Conservation (phyloP, 2,113 vertebrate genomes). For the Pampusana beccarii region DNA sequence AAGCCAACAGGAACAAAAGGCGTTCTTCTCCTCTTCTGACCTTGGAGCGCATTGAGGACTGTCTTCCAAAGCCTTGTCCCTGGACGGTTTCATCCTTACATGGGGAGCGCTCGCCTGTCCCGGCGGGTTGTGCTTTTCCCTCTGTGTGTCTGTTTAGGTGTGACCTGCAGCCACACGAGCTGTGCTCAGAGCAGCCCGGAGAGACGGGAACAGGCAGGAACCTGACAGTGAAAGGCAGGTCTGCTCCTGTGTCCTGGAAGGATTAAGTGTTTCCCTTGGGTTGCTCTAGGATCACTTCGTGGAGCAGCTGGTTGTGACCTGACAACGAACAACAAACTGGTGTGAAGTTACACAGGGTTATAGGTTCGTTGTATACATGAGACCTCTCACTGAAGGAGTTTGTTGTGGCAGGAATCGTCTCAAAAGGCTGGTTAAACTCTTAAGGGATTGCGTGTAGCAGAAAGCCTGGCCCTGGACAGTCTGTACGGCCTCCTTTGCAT, state of each 20-base stretch:
- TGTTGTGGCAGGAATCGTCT: fast-evolving
- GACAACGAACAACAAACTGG: background rate
- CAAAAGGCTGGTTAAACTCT: background rate
- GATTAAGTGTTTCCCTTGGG: constrained; percentile 20
- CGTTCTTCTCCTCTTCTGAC: constrained; percentile 41
- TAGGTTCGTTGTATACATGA: background rate
- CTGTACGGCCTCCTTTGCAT: background rate
- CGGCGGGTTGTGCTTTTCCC: background rate
- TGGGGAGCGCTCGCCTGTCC: background rate
- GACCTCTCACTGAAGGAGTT: background rate
- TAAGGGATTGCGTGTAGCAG: background rate
- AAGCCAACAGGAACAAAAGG: constrained; percentile 32
- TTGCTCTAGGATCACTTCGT: background rate
- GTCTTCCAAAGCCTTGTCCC: constrained; percentile 8
- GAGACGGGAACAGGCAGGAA: background rate
- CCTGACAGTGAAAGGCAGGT: background rate
- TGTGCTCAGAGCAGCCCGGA: background rate
- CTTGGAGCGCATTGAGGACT: background rate
- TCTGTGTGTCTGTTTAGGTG: background rate
- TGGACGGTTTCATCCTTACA: background rate
- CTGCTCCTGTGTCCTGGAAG: constrained; percentile 9
- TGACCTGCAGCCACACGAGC: background rate
- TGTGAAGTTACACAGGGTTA: background rate
- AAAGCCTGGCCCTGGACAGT: background rate
- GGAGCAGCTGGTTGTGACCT: constrained; percentile 27